Evolutionary conservation across 2,113 vertebrate genomes (phyloP).

Genomic region (Phalacrocorax carbo): DNA sequence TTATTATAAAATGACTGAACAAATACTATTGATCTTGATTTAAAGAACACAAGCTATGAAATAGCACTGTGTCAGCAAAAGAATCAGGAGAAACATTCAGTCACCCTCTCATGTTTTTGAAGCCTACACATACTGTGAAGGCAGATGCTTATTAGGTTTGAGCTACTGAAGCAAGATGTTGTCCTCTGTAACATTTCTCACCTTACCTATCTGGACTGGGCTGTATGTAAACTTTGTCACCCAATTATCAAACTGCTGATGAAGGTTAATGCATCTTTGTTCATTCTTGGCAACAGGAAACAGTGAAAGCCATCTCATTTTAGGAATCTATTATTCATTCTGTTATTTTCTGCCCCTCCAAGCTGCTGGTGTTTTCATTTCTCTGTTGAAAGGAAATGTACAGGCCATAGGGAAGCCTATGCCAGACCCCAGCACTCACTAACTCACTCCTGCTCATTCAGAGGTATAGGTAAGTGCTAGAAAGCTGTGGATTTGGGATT

Average conservation of each 20-base stretch:
- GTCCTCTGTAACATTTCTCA: neutral
- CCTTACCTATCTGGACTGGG: neutral
- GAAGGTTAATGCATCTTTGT: neutral
- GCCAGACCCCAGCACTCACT: neutral
- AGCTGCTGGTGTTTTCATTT: neutral
- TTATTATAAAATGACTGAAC: neutral
- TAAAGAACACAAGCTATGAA: neutral
- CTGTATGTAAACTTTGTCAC: neutral
- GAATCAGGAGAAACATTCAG: neutral
- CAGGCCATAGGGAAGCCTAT: neutral
- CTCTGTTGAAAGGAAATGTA: neutral
- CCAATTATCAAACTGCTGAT: neutral
- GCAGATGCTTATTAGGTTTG: neutral
- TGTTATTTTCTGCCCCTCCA: neutral
- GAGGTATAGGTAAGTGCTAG: neutral
- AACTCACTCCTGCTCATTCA: neutral
- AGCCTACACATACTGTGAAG: neutral
- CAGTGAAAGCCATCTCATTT: neutral
- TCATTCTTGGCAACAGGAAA: neutral
- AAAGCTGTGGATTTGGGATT: neutral
- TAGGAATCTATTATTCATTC: neutral
- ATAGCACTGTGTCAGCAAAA: neutral
- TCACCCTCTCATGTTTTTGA: neutral
- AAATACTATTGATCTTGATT: neutral
- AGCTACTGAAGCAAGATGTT: neutral